phyloP scores from a whole-genome alignment of 2,113 vertebrate species.

The Atrichornis clamosus region DNA sequence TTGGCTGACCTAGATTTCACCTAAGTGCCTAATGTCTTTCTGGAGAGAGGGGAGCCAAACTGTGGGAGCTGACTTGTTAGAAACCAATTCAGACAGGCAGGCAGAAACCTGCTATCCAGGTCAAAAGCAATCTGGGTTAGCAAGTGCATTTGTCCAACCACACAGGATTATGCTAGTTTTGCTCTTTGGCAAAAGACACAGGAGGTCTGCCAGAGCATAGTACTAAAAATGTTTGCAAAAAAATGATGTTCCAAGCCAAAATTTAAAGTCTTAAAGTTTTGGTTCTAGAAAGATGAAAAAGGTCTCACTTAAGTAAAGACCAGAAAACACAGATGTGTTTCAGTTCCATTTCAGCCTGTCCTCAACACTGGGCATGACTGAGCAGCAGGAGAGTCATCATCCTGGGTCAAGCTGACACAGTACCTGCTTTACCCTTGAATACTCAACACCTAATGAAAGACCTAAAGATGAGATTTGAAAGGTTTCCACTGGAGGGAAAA shows the following conservation, averaged over 20 bases:
- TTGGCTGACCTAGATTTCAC: background rate
- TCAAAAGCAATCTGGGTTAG: background rate
- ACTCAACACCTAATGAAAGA: background rate
- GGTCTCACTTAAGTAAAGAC: background rate
- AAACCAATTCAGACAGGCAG: background rate
- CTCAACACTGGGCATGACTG: accelerated
- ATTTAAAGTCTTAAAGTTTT: background rate
- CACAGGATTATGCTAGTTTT: background rate
- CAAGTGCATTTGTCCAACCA: background rate
- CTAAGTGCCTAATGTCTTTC: background rate
- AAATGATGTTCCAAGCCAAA: background rate
- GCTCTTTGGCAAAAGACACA: background rate
- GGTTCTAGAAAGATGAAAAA: background rate
- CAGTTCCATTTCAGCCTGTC: background rate
- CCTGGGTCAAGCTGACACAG: background rate
- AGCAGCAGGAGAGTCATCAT: background rate
- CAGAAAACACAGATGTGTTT: background rate
- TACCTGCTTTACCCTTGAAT: background rate
- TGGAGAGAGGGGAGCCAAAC: background rate
- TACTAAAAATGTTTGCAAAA: background rate
- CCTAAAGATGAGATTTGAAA: background rate
- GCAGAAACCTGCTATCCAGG: background rate
- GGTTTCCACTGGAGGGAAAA: background rate
- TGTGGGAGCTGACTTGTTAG: background rate
- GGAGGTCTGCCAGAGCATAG: background rate